Base-by-base conservation (phyloP, 1,140 invertebrate genomes). In the Leptopilina boulardi region DNA sequence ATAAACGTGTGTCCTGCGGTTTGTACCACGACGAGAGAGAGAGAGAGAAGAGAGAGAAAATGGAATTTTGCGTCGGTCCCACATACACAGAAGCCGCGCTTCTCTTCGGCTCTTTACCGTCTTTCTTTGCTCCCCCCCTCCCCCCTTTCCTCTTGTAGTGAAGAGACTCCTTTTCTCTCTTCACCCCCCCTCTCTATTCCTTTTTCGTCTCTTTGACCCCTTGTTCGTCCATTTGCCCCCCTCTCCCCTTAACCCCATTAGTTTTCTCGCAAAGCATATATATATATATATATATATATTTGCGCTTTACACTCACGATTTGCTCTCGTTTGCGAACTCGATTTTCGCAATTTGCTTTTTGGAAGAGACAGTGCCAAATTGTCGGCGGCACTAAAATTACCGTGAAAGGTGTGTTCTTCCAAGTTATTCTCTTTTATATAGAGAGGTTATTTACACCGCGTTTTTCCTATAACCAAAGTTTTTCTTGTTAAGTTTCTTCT, bases 351-450 rank as follows among this genome's bases (percentile, higher is more conserved):
- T 84, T 84, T 85, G 80, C 83, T 86, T 83, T 86, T 87, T 85
- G 84, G 78, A 80, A 79, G 76, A 80, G 80, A 81, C 90, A 84
- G 83, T 89, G 89, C 90, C 90, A 90, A 90, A 91, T 89, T 87
- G 87, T 85, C 87, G 82, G 74, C 77, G 71, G 83, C 34, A 89
- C 89, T 90, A 89, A 90, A 90, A 89, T 90, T 89, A 89, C 84
- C 84, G 81, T 77, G 79, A 82, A 87, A 87, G 86, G 82, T 87
- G 82, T 87, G 84, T 83, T 81, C 80, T 76, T 83, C 74, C 74
- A 75, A 21, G 75, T 71, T 74, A 81, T 81, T 83, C 82, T 77
- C 78, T 80, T 82, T 83, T 44, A 73, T n/a, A n/a, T n/a, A n/a
- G n/a, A n/a, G n/a, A n/a, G n/a, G n/a, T n/a, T n/a, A n/a, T n/a